These are phyloP conservation scores for Listronotus oregonensis DNA, from an alignment of 1,140 invertebrate genomes.

Conservation along the genomic window DNA sequence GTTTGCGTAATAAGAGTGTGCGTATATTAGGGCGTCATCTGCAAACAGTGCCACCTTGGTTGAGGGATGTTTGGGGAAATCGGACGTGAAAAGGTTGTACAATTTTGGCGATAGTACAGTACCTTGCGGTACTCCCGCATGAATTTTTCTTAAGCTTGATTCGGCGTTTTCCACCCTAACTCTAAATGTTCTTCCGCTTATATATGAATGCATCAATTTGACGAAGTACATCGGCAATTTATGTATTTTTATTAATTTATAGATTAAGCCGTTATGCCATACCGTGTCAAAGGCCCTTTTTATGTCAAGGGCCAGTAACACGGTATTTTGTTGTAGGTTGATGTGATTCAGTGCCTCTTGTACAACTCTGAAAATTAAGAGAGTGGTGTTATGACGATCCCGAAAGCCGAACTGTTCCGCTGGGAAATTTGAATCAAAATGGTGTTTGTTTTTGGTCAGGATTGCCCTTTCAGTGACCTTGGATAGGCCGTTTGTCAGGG, in stretches of 20 bases:
- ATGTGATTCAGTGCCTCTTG: conserved; percentile 10
- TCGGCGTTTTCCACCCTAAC: conserved; percentile 37
- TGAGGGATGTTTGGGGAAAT: no score
- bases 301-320: conserved; percentile 45
- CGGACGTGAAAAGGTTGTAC: no score
- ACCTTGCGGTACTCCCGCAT: conserved; percentile 47
- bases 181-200: conserved; percentile 40
- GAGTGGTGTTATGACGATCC: not conserved
- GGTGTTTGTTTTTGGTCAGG: not conserved
- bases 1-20: no score
- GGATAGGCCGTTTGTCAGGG: conserved; percentile 43
- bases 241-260: conserved; percentile 42
- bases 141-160: conserved; percentile 31
- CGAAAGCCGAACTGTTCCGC: conserved; percentile 48
- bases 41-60: no score
- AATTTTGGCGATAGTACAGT: not conserved
- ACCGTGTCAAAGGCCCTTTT: conserved; percentile 53
- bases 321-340: conserved; percentile 28
- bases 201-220: conserved; percentile 42
- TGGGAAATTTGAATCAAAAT: not conserved
- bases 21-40: no score
- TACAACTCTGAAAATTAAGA: conserved; percentile 25
- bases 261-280: conserved; percentile 47
- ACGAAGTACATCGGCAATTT: conserved; percentile 33
- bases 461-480: conserved; percentile 52